Conservation (phyloP, 2,113 vertebrate genomes). For the Eolophus roseicapilla region DNA sequence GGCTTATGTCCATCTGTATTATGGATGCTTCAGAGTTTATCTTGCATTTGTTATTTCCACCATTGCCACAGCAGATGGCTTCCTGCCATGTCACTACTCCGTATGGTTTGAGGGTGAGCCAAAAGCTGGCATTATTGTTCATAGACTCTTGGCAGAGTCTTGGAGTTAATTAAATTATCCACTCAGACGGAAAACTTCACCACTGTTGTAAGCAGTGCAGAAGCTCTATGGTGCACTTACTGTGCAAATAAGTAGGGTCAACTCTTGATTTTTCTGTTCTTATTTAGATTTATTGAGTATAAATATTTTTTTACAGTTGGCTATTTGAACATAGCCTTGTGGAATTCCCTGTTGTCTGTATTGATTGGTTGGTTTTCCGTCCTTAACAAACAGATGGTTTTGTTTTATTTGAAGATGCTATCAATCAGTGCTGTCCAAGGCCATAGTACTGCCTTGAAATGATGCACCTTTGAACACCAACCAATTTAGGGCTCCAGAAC, state of each 20-base stretch:
- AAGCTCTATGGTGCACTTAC: background rate
- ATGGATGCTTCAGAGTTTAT: background rate
- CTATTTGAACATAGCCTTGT: background rate
- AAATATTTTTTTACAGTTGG: background rate
- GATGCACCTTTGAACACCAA: background rate
- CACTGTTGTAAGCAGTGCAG: background rate
- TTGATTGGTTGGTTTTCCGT: background rate
- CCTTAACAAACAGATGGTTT: background rate
- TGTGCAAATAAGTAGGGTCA: background rate
- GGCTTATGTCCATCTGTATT: background rate
- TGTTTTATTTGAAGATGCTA: background rate
- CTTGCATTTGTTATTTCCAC: background rate
- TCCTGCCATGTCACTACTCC: background rate
- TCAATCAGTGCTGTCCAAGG: background rate
- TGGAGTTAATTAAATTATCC: slow-evolving; percentile 6
- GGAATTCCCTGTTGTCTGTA: background rate
- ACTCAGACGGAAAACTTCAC: background rate
- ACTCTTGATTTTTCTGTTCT: background rate
- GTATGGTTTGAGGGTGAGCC: background rate
- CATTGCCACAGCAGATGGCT: background rate
- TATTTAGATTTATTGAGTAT: background rate
- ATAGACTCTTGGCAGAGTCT: background rate
- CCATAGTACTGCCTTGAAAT: background rate
- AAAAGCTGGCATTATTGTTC: background rate
- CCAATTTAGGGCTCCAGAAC: background rate